Evolutionary conservation across 1,140 invertebrate genomes (phyloP).

Genomic region (Leptopilina clavipes): DNA sequence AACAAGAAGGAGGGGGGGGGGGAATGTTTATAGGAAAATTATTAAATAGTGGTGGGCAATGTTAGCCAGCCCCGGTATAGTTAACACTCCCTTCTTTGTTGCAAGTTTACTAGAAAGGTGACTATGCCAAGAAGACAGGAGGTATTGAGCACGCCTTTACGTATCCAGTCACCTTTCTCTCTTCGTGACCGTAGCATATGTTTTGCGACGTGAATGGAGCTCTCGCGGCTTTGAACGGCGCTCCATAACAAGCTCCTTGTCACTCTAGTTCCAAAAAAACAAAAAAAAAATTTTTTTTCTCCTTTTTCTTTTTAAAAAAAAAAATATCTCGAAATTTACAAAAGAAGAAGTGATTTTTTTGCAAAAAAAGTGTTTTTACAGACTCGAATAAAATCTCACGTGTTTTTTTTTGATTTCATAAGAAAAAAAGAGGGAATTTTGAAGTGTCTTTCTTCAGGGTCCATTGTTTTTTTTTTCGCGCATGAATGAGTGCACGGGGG

Average conservation of each 20-base stretch:
- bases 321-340: constrained; percentile 34
- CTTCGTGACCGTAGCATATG: constrained; percentile 69
- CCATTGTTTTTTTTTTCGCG: no score
- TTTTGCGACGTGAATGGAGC: constrained; percentile 67
- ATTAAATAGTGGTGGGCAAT: constrained; percentile 10
- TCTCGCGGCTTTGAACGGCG: constrained; percentile 56
- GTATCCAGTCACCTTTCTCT: constrained; percentile 64
- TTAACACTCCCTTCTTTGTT: constrained; percentile 60
- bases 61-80: constrained; percentile 39
- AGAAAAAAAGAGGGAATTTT: no score
- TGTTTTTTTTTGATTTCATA: no score
- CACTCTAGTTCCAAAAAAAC: not conserved
- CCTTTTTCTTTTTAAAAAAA: not conserved
- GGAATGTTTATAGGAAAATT: not conserved
- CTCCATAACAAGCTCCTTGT: constrained; percentile 17
- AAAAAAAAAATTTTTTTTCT: not conserved
- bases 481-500: constrained; percentile 24
- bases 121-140: constrained; percentile 70
- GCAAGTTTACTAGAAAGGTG: constrained; percentile 67
- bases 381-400: no score
- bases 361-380: not conserved
- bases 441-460: no score
- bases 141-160: constrained; percentile 63
- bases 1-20: not conserved
- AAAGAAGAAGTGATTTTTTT: constrained; percentile 14